A percentile compares a stretch with the other conserved stretches of the same genome.
Conservation (phyloP, 2,888 invertebrate genomes). For the Diplolepis rosae region DNA sequence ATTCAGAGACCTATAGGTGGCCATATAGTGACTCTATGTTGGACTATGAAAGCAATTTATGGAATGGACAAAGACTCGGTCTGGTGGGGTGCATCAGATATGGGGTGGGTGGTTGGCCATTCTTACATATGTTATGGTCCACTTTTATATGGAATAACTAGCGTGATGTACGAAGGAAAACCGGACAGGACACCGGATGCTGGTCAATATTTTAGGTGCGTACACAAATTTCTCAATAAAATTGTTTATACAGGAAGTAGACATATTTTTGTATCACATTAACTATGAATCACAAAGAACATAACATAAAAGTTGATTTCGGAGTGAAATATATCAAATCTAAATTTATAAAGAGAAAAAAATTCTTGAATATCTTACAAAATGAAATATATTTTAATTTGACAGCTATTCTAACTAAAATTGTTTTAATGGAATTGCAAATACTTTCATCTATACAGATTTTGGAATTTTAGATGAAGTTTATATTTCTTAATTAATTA, state of each 20-base stretch:
- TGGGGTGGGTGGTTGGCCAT: constrained; percentile 96
- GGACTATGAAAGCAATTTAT: constrained; percentile 89
- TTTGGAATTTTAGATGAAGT: too few relatives aligned
- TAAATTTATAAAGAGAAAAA: neutral
- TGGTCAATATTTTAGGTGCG: constrained; percentile 90
- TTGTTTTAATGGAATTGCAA: too few relatives aligned
- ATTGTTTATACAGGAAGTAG: neutral
- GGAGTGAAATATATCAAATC: neutral
- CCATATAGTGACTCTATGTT: constrained; percentile 89
- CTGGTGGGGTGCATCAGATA: constrained; percentile 94
- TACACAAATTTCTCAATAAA: neutral
- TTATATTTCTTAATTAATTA: too few relatives aligned
- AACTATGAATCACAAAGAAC: neutral
- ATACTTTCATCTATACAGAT: too few relatives aligned
- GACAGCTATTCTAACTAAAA: too few relatives aligned
- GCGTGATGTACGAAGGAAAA: constrained; percentile 92
- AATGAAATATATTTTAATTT: too few relatives aligned
- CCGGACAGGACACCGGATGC: constrained; percentile 96
- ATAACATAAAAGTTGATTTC: neutral
- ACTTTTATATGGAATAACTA: constrained; percentile 86
- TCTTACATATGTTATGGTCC: constrained; percentile 97
- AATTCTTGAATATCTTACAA: neutral
- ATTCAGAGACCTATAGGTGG: constrained; percentile 91
- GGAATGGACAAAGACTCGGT: constrained; percentile 85
- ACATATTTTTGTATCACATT: too few relatives aligned